Conservation (phyloP, 2,797 vertebrate species). For the Euphonia xanthogaster region DNA sequence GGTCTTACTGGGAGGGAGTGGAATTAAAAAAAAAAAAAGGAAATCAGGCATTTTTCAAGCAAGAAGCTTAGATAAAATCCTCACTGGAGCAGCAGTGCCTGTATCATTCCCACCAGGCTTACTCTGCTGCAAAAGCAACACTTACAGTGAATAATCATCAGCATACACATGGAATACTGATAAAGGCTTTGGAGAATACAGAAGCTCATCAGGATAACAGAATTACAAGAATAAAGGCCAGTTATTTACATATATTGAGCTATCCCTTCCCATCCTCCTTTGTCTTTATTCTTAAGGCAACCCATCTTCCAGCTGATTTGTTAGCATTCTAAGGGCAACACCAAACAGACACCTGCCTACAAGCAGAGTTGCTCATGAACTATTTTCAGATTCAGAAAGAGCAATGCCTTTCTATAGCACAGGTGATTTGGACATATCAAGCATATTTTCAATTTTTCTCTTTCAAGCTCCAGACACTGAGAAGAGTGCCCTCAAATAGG, state of each 20-base stretch:
- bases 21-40: not conserved
- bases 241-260: not conserved
- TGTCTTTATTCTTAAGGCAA: not conserved
- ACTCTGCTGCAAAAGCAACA: not conserved
- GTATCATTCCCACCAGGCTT: not conserved
- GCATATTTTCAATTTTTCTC: not conserved
- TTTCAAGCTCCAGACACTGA: not conserved
- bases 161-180: not conserved
- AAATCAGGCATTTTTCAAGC: not conserved
- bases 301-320: not conserved
- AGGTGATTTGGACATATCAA: not conserved
- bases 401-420: not conserved
- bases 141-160: not conserved
- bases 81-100: not conserved
- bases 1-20: not conserved
- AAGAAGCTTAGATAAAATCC: not conserved
- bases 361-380: fast-evolving
- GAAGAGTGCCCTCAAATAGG: not conserved
- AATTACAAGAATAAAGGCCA: not conserved
- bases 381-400: not conserved
- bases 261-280: not conserved
- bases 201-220: not conserved
- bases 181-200: not conserved
- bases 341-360: not conserved
- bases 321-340: not conserved